Conservation (phyloP, 2,797 vertebrate species). For the Hapalemur alaotrensis region DNA sequence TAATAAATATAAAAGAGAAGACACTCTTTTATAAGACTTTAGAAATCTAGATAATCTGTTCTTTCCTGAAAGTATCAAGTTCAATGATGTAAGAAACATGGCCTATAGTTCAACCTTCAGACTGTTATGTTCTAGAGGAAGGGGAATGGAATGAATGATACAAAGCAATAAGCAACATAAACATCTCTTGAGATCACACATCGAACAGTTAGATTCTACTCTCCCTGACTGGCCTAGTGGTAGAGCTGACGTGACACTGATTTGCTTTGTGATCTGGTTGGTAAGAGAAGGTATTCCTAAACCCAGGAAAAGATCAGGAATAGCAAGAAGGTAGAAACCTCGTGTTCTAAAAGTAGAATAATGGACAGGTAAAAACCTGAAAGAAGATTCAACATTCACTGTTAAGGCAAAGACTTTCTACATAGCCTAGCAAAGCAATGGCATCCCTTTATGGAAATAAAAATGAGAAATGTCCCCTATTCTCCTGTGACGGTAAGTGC, state of each 20-base stretch:
- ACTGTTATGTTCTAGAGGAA: not conserved
- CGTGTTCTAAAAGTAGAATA: not conserved
- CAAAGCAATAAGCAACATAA: not conserved
- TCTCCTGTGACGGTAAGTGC: not conserved
- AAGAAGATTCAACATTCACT: not conserved
- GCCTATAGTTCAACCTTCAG: not conserved
- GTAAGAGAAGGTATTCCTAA: not conserved
- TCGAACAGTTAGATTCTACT: not conserved
- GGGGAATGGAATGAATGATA: not conserved
- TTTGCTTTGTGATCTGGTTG: not conserved
- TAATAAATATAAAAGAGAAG: not conserved
- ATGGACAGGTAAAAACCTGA: not conserved
- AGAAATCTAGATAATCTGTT: not conserved
- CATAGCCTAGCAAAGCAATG: not conserved
- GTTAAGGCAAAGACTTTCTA: constrained; percentile 2
- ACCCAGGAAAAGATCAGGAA: not conserved
- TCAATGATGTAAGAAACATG: not conserved
- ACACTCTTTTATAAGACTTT: not conserved
- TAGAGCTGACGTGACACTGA: not conserved
- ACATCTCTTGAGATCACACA: not conserved
- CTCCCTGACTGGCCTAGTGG: not conserved
- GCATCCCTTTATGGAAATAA: constrained; percentile 5
- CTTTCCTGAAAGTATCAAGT: not conserved
- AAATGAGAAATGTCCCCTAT: not conserved
- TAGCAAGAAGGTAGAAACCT: not conserved